phyloP scores from a whole-genome alignment of 2,113 vertebrate genomes.

The Campylomormyrus tamandua region DNA sequence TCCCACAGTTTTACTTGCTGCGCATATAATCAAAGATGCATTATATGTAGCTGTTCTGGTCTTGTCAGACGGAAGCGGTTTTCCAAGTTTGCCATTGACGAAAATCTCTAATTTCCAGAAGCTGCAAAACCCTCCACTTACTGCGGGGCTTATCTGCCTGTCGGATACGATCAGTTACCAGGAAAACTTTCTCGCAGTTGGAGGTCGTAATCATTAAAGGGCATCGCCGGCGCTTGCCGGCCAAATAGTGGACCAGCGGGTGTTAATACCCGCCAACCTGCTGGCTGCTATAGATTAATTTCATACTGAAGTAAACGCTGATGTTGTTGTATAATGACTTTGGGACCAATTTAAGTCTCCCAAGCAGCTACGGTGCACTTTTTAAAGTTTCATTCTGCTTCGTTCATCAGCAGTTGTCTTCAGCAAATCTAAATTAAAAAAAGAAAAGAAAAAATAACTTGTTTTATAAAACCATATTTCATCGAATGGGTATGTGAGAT shows the following conservation, averaged over 20 bases:
- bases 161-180: conserved; percentile 50
- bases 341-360: not conserved
- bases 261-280: conserved; percentile 41
- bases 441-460: not conserved
- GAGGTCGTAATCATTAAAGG: conserved; percentile 40
- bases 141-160: conserved; percentile 48
- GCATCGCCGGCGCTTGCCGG: conserved; percentile 43
- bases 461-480: not conserved
- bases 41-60: not conserved
- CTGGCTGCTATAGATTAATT: conserved; percentile 46
- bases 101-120: conserved; percentile 24
- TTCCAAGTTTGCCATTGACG: not conserved
- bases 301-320: not conserved
- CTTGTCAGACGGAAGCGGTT: not conserved
- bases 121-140: conserved; percentile 50
- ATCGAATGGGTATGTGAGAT: not conserved
- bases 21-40: not conserved
- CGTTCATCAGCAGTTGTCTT: not conserved
- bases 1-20: not conserved
- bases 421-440: not conserved
- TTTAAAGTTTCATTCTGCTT: not conserved
- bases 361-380: not conserved
- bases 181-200: conserved; percentile 38
- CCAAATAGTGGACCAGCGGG: conserved; percentile 26
- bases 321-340: conserved; percentile 5